Evolutionary conservation across 2,888 invertebrate species (phyloP), one percentile per base, ranked within the genome.

Genomic region (Mactromeris polynyma): DNA sequence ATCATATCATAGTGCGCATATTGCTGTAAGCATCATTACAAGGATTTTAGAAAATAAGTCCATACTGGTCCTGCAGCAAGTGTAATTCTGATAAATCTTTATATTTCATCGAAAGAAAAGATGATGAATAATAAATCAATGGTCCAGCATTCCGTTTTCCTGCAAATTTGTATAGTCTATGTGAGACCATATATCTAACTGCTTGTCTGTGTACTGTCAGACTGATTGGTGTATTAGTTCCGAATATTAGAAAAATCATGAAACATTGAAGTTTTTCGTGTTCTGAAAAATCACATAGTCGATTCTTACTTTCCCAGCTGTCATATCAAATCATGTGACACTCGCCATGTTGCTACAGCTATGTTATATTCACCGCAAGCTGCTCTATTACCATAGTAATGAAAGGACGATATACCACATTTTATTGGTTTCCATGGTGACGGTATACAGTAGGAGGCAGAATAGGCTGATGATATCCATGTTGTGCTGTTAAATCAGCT

Each of bases 391-490:
- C 86, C 86, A 86, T 86, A 86, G 86, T 77, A 86, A 86, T 86
- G 77, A 84, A 84, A 84, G 73, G 51, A 36, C 77, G 73, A 84
- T 77, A 79, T 84, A 84, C 77, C 78, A 54, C 58, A 79, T 69
- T 73, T 85, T 77, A 84, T 81, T 85, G 85, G 90, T 89, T 87
- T 9, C 90, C 79, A 89, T 89, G 64, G 89, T 73, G 54, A 91
- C 87, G 21, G 81, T 79, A 46, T 84, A 84, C 69, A 77, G 33
- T 69, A 40, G 36, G 54, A 33, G 42, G 46, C 9, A 58, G 54
- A 36, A 81, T 54, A 81, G 36, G 36, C 73, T 46, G 33, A 36
- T 58, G 38, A n/a, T 81, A 51, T 81, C 21, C 81, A 58, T 36
- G 38, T 31, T 31, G 46, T 17, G 31, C 42, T 80, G 80, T 36